Conservation (phyloP, 2,888 invertebrate genomes). For the Dioctria rufipes region DNA sequence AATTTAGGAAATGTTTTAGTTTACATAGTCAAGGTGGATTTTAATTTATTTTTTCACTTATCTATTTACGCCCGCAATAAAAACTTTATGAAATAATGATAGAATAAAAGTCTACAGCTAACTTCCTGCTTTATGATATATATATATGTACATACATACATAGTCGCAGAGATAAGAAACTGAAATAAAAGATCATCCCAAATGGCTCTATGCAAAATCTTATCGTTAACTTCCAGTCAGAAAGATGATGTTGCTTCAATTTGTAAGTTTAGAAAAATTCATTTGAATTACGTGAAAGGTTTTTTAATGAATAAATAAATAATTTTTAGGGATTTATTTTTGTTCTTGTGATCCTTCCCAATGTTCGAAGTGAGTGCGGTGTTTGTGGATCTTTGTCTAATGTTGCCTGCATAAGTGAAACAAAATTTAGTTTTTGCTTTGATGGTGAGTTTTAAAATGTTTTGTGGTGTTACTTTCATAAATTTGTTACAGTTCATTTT, state of each 20-base stretch:
- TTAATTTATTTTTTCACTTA: too few species aligned
- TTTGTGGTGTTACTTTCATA: not conserved
- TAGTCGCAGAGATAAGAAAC: not conserved
- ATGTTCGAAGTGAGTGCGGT: not conserved
- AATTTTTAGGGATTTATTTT: not conserved
- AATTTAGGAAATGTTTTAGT: too few species aligned
- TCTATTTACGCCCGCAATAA: too few species aligned
- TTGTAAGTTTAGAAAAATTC: not conserved
- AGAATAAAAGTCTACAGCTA: not conserved
- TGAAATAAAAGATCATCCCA: not conserved
- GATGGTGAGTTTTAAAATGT: not conserved
- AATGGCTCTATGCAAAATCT: not conserved
- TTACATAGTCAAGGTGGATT: too few species aligned
- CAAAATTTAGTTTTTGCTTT: not conserved
- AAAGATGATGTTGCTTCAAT: not conserved
- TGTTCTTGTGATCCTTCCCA: not conserved
- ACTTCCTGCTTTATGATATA: not conserved
- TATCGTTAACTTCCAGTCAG: not conserved
- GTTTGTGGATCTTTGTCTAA: not conserved
- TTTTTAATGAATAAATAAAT: not conserved
- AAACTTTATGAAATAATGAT: too few species aligned
- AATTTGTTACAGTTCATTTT: too few species aligned
- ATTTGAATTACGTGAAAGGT: not conserved
- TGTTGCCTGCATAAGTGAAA: conserved; percentile 17
- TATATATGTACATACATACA: not conserved